phyloP scores from a whole-genome alignment of 35 echinoderm and acorn worm species.

The Apostichopus californicus region DNA sequence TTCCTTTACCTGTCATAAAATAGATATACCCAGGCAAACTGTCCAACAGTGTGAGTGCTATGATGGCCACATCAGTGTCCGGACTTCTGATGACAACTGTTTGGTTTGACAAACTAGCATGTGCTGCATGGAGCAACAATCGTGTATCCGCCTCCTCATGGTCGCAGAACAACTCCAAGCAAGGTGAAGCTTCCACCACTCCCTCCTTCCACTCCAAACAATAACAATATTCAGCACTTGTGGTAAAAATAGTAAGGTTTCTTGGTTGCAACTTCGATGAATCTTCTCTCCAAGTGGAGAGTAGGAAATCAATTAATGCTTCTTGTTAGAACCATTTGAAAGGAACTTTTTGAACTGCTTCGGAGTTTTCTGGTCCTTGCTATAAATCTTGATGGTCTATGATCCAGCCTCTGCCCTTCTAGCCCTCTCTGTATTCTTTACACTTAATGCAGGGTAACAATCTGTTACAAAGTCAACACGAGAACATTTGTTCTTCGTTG shows the following conservation, averaged over 20 bases:
- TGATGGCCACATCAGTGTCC: slow-evolving; percentile 76
- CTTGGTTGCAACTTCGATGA: not conserved
- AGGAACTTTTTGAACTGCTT: slow-evolving; percentile 79
- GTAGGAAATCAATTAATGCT: slow-evolving; percentile 44
- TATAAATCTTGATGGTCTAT: slow-evolving; percentile 51
- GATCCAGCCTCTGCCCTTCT: slow-evolving; percentile 3
- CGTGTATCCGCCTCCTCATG: slow-evolving; percentile 76
- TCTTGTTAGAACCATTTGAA: slow-evolving; percentile 51
- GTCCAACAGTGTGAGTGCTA: slow-evolving; percentile 9
- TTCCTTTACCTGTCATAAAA: slow-evolving; percentile 61
- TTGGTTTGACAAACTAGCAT: not conserved
- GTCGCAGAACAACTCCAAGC: not conserved
- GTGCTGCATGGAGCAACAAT: slow-evolving; percentile 58
- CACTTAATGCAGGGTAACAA: slow-evolving; percentile 32
- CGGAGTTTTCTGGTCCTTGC: slow-evolving; percentile 56
- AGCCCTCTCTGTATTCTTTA: slow-evolving; percentile 40
- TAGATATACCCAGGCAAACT: slow-evolving; percentile 17
- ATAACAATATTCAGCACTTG: not conserved
- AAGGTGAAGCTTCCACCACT: slow-evolving; percentile 12
- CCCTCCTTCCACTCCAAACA: slow-evolving; percentile 14
- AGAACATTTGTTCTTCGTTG: not conserved
- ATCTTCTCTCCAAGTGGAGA: slow-evolving; percentile 40
- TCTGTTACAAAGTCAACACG: slow-evolving; percentile 44
- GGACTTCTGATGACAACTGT: slow-evolving; percentile 57
- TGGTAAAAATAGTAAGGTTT: slow-evolving; percentile 8